Evolutionary conservation across 2,113 vertebrate species (phyloP).

Genomic region (Amazona guildingii): DNA sequence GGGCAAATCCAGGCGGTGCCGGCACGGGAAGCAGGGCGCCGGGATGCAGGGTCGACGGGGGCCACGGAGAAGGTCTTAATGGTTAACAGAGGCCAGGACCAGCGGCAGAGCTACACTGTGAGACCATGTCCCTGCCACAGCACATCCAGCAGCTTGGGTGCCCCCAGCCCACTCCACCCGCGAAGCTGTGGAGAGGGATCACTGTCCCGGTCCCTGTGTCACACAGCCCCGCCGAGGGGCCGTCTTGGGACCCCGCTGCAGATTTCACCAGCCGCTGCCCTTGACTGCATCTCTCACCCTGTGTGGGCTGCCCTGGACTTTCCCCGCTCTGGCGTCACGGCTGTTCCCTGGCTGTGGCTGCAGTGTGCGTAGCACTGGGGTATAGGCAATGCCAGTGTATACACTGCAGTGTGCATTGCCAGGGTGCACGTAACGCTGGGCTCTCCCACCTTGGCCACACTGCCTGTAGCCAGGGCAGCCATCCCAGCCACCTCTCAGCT

Average conservation of each 20-base stretch:
- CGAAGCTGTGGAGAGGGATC: neutral
- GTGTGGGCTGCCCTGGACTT: slow-evolving; percentile 36
- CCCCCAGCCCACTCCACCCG: accelerated
- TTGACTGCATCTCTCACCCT: neutral
- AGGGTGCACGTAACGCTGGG: accelerated
- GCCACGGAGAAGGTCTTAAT: neutral
- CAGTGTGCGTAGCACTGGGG: neutral
- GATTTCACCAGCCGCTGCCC: neutral
- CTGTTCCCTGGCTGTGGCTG: slow-evolving; percentile 4
- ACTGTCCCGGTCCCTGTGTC: accelerated
- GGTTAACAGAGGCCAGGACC: neutral
- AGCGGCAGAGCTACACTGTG: neutral
- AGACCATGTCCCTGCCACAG: neutral
- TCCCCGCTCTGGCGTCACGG: slow-evolving; percentile 23
- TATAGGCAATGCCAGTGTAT: neutral
- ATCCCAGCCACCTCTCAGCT: neutral
- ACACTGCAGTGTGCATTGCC: accelerated
- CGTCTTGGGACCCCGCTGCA: accelerated
- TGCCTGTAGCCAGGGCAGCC: neutral
- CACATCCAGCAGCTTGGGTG: accelerated
- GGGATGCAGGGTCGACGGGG: accelerated
- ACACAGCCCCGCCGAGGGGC: neutral
- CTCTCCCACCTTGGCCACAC: accelerated
- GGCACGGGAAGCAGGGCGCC: accelerated
- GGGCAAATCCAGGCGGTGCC: neutral